phyloP scores from a whole-genome alignment of 2,888 invertebrate species.

The Protodeltote pygarga region DNA sequence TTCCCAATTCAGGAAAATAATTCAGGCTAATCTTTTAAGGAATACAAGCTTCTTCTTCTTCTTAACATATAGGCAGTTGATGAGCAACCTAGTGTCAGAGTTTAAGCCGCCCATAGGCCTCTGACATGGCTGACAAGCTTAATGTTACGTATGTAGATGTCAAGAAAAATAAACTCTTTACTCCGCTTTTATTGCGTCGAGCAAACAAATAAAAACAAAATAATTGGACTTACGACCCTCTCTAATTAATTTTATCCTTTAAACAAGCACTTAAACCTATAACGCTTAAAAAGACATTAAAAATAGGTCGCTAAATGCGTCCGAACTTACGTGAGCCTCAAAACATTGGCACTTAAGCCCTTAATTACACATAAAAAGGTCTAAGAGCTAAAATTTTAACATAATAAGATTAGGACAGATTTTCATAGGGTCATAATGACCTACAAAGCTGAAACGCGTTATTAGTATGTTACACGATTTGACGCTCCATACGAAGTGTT shows the following conservation, averaged over 20 bases:
- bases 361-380: constrained; percentile 54
- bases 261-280: constrained; percentile 28
- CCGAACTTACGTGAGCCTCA: constrained; percentile 22
- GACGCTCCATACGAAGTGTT: too few relatives aligned
- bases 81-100: too few relatives aligned
- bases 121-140: too few relatives aligned
- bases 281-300: constrained; percentile 43
- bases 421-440: constrained; percentile 15
- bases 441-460: constrained; percentile 42
- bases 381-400: constrained; percentile 37
- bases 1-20: too few relatives aligned
- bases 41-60: too few relatives aligned
- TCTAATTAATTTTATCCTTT: constrained; percentile 8
- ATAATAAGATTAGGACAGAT: constrained; percentile 55
- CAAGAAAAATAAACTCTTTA: too few relatives aligned
- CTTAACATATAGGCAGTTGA: too few relatives aligned
- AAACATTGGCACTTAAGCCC: constrained; percentile 48
- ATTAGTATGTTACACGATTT: constrained; percentile 29
- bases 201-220: background rate
- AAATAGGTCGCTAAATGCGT: constrained; percentile 38
- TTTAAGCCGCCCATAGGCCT: too few relatives aligned
- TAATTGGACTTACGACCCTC: background rate
- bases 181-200: background rate
- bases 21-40: too few relatives aligned
- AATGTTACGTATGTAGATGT: too few relatives aligned